phyloP scores from a whole-genome alignment of 92 coral and sea anemone genomes.

The Epizoanthus rinbou region DNA sequence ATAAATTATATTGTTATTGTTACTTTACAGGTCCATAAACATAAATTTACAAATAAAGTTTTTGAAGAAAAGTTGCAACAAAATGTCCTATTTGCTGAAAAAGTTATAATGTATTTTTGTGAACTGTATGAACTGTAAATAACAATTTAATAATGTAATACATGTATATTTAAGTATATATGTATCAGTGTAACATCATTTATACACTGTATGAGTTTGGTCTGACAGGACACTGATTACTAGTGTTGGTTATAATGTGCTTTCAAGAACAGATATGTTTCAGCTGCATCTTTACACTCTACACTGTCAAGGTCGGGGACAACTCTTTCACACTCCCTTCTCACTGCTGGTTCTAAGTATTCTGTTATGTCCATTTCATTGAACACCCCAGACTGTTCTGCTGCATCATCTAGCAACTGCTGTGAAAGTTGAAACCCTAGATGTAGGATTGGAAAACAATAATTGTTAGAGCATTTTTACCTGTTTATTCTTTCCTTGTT shows the following conservation, averaged over 20 bases:
- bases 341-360: not conserved
- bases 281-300: constrained; percentile 5
- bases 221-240: not conserved
- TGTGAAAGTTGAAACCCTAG: not conserved
- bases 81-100: constrained; percentile 1
- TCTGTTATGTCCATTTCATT: not conserved
- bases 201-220: constrained; percentile 7
- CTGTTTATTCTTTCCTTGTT: not conserved
- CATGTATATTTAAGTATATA: constrained; percentile 4
- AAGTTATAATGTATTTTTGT: not conserved
- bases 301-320: not conserved
- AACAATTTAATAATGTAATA: constrained; percentile 11
- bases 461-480: not conserved
- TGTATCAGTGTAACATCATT: constrained; percentile 1
- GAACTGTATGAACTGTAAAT: not conserved
- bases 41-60: not conserved
- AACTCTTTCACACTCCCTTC: not conserved
- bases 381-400: not conserved
- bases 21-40: constrained; percentile 9
- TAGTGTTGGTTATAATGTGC: constrained; percentile 3
- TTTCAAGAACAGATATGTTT: constrained; percentile 13
- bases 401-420: not conserved
- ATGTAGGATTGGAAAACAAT: not conserved
- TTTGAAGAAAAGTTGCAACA: constrained; percentile 1
- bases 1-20: not conserved